These are phyloP conservation scores for Pristis pectinata DNA, from an alignment of 2,797 vertebrate species.

Conservation along the genomic window DNA sequence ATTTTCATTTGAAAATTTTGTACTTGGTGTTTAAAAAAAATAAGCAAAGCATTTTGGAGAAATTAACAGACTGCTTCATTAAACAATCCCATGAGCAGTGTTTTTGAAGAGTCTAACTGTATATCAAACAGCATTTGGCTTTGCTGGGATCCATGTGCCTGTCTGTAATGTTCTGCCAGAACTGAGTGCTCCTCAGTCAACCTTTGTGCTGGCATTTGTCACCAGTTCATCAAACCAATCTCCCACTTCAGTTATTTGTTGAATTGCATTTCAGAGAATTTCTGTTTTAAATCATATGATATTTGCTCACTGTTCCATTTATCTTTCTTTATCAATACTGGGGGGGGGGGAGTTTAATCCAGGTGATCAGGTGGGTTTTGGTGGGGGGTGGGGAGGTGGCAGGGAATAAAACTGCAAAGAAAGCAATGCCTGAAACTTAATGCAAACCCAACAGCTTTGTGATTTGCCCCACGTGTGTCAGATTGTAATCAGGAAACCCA, in stretches of 20 bases:
- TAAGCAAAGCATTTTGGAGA: background rate
- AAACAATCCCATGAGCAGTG: background rate
- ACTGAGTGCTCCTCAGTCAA: background rate
- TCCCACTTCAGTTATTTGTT: background rate
- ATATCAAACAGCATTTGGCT: background rate
- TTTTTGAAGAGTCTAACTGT: background rate
- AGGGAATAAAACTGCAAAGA: too few species aligned
- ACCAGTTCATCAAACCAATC: background rate
- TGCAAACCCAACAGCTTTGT: too few species aligned
- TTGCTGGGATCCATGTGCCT: background rate
- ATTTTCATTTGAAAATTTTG: conserved; percentile 12
- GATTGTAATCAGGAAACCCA: too few species aligned
- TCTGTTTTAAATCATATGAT: background rate
- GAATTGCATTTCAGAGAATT: background rate
- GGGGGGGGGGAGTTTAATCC: too few species aligned
- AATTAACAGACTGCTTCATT: background rate
- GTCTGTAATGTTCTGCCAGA: background rate
- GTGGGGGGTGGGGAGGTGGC: too few species aligned
- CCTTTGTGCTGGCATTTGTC: background rate
- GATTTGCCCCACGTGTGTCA: too few species aligned
- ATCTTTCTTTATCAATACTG: background rate
- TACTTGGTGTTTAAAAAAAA: background rate
- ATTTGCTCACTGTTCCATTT: background rate
- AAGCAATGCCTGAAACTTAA: too few species aligned
- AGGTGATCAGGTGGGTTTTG: too few species aligned